Evolutionary conservation across 2,797 vertebrate genomes (phyloP), one percentile per base, ranked within the genome.

Genomic region (Pyrocephalus nanus): DNA sequence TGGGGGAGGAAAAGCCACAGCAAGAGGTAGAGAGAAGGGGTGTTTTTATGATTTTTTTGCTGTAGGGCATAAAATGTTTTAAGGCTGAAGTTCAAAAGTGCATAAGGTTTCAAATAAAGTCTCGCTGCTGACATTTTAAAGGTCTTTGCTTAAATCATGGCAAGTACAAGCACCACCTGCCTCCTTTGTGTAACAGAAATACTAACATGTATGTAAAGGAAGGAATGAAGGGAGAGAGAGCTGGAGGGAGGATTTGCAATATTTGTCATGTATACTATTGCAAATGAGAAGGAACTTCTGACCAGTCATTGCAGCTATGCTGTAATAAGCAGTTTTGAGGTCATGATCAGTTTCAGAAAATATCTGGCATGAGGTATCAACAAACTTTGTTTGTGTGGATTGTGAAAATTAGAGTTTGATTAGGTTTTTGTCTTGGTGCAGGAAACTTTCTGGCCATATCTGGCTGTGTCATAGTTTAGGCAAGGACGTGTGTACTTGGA

Each of bases 41-140:
- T 4, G 8, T 8, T 18, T 36, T 36, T 9, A 55, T 36, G 4
- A 53, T n/a, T 38, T 82, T 57, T 86, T 88, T 83, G 12, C 29
- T 75, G 11, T 54, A 6, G 12, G n/a, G 11, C n/a, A 76, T 64
- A 29, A 91, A 62, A 8, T 42, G 15, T 50, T 72, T 87, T 70
- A 72, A 93, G 86, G 14, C 6, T 77, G 57, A 42, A 92, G 57
- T 87, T 92, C 75, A 74, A 77, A 95, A 93, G n/a, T 73, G 34
- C 53, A 16, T 40, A 79, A 88, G 17, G 13, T 76, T 92, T 92
- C n/a, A 87, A 87, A 90, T 60, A 94, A 93, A 84, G 7, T 26
- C 36, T 70, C 73, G 6, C 20, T 84, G 50, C 10, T 91, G 78
- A 58, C 17, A 53, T 79, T 92, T 82, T 66, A 67, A 88, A 94